These are phyloP conservation scores for Temnothorax rugatulus DNA, from an alignment of 2,888 invertebrate genomes.

Conservation along the genomic window DNA sequence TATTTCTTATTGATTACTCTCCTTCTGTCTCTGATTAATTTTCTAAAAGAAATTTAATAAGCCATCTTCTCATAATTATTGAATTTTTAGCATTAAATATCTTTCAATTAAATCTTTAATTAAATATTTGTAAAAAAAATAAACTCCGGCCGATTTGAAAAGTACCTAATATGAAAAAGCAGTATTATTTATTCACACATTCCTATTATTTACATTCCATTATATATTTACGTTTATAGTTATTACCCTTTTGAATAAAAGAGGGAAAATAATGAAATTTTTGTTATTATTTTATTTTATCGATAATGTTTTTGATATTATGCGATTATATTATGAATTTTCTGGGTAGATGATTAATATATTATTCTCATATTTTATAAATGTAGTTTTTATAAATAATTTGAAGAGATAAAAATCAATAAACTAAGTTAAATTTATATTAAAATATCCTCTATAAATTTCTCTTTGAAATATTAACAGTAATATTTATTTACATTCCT, in stretches of 20 bases:
- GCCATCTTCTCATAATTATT: not conserved
- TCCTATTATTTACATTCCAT: not conserved
- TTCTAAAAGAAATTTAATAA: not conserved
- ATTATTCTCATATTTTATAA: not conserved
- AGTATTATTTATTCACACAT: conserved; percentile 4
- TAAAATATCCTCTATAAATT: not conserved
- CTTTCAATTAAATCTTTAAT: not conserved
- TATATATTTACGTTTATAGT: not conserved
- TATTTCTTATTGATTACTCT: not conserved
- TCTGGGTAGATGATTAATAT: not conserved
- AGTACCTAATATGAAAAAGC: conserved; percentile 4
- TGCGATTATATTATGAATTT: not conserved
- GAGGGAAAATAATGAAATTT: not conserved
- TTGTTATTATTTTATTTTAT: conserved; percentile 9
- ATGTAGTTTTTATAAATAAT: not conserved
- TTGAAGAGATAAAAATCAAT: not conserved
- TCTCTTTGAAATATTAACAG: not conserved
- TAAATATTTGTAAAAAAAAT: not conserved
- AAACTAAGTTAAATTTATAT: not conserved
- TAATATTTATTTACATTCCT: not conserved
- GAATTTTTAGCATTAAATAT: not conserved
- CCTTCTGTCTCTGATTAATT: not conserved
- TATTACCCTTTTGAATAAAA: not conserved
- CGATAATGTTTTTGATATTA: not conserved
- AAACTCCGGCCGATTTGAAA: not conserved